Percentiles rank a stretch among this genome's conserved stretches.
These are phyloP conservation scores for Melopsittacus undulatus DNA, from an alignment of 2,797 vertebrate species.

Conservation along the genomic window DNA sequence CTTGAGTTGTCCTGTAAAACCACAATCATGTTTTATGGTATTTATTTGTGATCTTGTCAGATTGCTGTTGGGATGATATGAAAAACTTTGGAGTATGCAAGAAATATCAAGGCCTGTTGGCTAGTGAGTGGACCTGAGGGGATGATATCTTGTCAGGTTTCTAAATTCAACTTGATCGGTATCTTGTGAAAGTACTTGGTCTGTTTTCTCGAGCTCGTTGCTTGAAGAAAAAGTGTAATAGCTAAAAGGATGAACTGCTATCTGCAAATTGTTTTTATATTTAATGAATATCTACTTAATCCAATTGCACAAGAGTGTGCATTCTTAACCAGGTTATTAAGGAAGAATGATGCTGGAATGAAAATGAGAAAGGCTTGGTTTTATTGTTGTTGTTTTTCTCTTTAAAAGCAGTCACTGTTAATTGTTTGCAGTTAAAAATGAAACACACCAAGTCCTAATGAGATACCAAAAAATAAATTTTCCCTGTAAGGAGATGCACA, in stretches of 20 bases:
- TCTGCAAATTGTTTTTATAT: not conserved
- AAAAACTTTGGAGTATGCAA: not conserved
- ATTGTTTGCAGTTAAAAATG: not conserved
- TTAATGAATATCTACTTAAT: not conserved
- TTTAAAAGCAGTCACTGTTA: not conserved
- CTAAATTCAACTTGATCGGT: not conserved
- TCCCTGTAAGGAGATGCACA: not conserved
- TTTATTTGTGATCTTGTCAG: not conserved
- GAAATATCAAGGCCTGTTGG: not conserved
- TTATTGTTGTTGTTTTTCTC: not conserved
- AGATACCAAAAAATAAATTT: not conserved
- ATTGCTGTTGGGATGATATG: not conserved
- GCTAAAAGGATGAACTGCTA: not conserved
- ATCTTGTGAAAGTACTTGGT: not conserved
- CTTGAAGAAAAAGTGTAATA: not conserved
- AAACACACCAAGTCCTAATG: not conserved
- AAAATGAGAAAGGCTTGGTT: not conserved
- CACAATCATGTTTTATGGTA: not conserved
- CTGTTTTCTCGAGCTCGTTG: not conserved
- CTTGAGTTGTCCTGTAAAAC: not conserved
- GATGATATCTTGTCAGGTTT: not conserved
- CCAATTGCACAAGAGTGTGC: not conserved
- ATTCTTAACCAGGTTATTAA: not conserved
- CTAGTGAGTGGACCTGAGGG: not conserved
- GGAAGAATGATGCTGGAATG: not conserved